Evolutionary conservation across 2,797 vertebrate genomes (phyloP).

Genomic region (Hafferia zeledoni): DNA sequence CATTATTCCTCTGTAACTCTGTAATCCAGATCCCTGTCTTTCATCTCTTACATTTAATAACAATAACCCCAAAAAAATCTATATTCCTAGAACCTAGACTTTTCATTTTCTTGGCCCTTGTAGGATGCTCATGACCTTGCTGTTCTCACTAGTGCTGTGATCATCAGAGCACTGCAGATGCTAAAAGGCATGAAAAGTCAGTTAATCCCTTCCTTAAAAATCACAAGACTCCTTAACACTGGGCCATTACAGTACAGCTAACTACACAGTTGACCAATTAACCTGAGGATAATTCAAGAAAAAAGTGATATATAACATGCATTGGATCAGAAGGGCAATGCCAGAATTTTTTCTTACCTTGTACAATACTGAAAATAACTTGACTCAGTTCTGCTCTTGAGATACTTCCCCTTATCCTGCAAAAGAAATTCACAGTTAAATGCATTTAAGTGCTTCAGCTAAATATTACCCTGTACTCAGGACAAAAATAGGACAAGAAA

Average conservation of each 20-base stretch:
- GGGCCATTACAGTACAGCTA: background rate
- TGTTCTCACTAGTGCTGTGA: background rate
- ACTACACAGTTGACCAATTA: background rate
- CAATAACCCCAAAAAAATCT: background rate
- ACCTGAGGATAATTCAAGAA: background rate
- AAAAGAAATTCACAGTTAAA: background rate
- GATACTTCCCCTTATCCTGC: background rate
- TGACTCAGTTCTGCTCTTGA: background rate
- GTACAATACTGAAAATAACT: background rate
- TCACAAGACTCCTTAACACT: background rate
- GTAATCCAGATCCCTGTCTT: background rate
- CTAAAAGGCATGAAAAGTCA: background rate
- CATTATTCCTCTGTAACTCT: background rate
- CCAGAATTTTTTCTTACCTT: background rate
- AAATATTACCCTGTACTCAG: background rate
- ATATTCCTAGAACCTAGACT: background rate
- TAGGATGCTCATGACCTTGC: background rate
- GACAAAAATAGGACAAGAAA: background rate
- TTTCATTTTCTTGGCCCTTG: background rate
- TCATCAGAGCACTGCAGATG: background rate
- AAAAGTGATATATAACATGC: background rate
- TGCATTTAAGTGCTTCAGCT: background rate
- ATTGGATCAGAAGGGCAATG: background rate
- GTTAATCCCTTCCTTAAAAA: background rate
- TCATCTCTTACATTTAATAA: background rate